Conservation (phyloP, 1,140 invertebrate genomes). For the Grapholita molesta region DNA sequence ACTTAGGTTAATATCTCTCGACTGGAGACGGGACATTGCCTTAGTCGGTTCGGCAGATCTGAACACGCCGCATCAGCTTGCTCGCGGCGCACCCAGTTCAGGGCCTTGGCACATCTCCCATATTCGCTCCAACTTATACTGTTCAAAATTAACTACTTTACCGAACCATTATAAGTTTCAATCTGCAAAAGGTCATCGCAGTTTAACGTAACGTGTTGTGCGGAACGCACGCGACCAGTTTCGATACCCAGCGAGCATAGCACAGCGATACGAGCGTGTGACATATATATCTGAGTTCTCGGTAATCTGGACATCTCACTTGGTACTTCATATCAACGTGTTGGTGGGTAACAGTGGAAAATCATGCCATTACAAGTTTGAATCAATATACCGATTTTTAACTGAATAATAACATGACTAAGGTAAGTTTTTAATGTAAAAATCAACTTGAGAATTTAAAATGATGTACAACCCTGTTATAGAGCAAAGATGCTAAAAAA, state of each 20-base stretch:
- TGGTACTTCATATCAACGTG: neutral
- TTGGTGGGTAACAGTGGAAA: neutral
- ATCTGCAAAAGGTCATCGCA: conserved; percentile 16
- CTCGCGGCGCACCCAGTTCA: neutral
- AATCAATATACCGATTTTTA: no score
- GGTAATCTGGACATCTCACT: neutral
- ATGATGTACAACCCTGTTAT: neutral
- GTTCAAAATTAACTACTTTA: conserved; percentile 8
- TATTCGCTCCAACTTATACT: conserved; percentile 7
- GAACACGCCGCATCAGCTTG: neutral
- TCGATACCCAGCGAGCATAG: neutral
- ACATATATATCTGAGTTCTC: neutral
- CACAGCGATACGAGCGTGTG: neutral
- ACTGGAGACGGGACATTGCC: neutral
- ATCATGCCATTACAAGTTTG: neutral
- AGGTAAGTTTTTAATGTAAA: neutral
- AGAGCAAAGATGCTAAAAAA: neutral
- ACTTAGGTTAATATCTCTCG: neutral
- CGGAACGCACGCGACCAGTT: conserved; percentile 12
- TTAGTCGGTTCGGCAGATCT: neutral
- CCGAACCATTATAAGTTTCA: conserved; percentile 16
- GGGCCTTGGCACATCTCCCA: conserved; percentile 16
- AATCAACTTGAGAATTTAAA: neutral
- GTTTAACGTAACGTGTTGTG: conserved; percentile 11
- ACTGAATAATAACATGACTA: no score